Conservation (phyloP, 2,888 invertebrate genomes). For the Noctua comes region DNA sequence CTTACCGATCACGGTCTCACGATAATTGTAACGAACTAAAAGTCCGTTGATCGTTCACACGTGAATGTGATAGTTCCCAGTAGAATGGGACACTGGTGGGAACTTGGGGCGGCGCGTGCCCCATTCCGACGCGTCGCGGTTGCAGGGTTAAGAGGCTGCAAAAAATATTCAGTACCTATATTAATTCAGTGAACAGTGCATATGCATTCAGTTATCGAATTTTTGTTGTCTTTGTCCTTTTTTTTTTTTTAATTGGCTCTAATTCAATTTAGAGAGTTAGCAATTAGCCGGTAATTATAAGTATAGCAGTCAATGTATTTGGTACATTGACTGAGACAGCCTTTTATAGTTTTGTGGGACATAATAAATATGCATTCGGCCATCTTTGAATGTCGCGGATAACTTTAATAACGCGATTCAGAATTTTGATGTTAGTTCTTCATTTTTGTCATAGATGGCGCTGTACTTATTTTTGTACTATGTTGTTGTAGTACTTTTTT, state of each 20-base stretch:
- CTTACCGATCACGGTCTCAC: slow-evolving; percentile 8
- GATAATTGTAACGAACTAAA: slow-evolving; percentile 21
- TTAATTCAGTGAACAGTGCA: neutral
- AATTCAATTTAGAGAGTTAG: neutral
- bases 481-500: neutral
- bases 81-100: slow-evolving; percentile 25
- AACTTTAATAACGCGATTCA: too few species aligned
- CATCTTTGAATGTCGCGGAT: neutral
- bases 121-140: neutral
- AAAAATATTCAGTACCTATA: neutral
- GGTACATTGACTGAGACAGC: neutral
- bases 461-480: neutral
- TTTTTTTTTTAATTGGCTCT: neutral
- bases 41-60: slow-evolving; percentile 44
- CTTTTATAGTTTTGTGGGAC: neutral
- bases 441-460: neutral
- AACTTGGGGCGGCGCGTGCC: slow-evolving; percentile 38
- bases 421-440: too few species aligned
- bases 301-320: neutral
- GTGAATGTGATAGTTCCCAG: slow-evolving; percentile 42
- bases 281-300: neutral
- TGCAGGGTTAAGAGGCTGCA: slow-evolving; percentile 29
- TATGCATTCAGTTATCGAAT: neutral
- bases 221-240: neutral
- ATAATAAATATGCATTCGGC: neutral